These are phyloP conservation scores for Capromys pilorides DNA, from an alignment of 2,797 vertebrate species.

Conservation along the genomic window DNA sequence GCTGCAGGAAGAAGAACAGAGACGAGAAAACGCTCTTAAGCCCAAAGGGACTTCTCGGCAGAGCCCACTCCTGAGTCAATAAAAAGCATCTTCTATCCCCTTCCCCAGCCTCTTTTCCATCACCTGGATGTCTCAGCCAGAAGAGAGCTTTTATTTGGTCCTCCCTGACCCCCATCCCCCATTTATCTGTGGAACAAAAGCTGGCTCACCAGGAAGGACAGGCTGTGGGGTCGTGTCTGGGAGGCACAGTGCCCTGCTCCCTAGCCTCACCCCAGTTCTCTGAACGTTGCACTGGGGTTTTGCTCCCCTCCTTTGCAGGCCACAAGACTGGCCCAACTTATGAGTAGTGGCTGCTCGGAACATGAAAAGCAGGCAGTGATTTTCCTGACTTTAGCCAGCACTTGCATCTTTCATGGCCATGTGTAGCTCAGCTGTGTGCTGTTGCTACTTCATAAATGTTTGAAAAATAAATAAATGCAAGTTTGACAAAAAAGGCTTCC, in stretches of 20 bases:
- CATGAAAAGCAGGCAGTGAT: neutral
- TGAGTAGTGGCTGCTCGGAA: slow-evolving; percentile 22
- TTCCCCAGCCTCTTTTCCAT: slow-evolving; percentile 15
- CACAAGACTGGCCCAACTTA: neutral
- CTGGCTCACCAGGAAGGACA: neutral
- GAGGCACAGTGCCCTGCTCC: neutral
- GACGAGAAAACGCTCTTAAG: slow-evolving; percentile 73
- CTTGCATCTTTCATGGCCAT: neutral
- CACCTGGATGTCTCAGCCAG: neutral
- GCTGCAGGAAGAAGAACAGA: slow-evolving; percentile 65
- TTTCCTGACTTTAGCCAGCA: slow-evolving; percentile 16
- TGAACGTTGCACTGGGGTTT: neutral
- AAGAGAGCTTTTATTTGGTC: slow-evolving; percentile 2
- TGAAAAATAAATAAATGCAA: neutral
- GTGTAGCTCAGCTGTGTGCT: neutral
- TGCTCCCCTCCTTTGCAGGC: neutral
- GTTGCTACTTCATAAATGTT: slow-evolving; percentile 45
- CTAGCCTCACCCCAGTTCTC: neutral
- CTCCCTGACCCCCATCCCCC: neutral
- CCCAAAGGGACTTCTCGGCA: slow-evolving; percentile 74
- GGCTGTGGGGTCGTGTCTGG: neutral
- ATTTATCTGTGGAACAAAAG: slow-evolving; percentile 12
- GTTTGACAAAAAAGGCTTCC: slow-evolving; percentile 38
- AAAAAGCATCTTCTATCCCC: slow-evolving; percentile 29
- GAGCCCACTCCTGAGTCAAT: slow-evolving; percentile 52